Evolutionary conservation across 2,113 vertebrate genomes (phyloP).

Genomic region (Pseudopodoces humilis): DNA sequence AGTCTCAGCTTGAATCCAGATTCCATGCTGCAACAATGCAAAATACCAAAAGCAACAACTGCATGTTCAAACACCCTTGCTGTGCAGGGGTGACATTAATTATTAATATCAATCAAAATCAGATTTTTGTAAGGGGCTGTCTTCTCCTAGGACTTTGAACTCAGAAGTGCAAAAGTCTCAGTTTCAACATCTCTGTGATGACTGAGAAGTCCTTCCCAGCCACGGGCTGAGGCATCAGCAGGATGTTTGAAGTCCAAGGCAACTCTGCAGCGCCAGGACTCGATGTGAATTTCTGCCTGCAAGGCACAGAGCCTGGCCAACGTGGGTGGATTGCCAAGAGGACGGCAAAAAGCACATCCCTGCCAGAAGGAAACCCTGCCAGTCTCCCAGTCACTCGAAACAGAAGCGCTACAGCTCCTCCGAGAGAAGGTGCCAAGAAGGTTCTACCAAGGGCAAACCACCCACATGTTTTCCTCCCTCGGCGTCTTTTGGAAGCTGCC

Average conservation of each 20-base stretch:
- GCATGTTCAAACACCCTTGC: neutral
- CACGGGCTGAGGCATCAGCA: neutral
- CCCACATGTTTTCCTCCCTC: neutral
- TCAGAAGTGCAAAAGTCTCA: neutral
- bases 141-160: neutral
- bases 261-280: neutral
- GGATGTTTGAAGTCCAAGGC: neutral
- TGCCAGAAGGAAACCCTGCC: conserved; percentile 51
- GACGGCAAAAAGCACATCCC: conserved; percentile 36
- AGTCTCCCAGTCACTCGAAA: conserved; percentile 2
- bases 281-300: neutral
- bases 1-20: neutral
- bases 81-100: neutral
- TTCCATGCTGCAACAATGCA: neutral
- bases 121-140: neutral
- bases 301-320: neutral
- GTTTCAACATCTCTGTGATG: neutral
- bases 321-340: conserved; percentile 8
- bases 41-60: neutral
- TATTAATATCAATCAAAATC: neutral
- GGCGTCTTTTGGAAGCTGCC: neutral
- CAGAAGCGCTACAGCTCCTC: conserved; percentile 30
- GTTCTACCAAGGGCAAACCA: conserved; percentile 49
- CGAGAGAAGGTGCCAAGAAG: conserved; percentile 17
- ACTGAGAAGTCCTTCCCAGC: neutral